Conservation (phyloP, 2,113 vertebrate species). For the Marcusenius ussheri region DNA sequence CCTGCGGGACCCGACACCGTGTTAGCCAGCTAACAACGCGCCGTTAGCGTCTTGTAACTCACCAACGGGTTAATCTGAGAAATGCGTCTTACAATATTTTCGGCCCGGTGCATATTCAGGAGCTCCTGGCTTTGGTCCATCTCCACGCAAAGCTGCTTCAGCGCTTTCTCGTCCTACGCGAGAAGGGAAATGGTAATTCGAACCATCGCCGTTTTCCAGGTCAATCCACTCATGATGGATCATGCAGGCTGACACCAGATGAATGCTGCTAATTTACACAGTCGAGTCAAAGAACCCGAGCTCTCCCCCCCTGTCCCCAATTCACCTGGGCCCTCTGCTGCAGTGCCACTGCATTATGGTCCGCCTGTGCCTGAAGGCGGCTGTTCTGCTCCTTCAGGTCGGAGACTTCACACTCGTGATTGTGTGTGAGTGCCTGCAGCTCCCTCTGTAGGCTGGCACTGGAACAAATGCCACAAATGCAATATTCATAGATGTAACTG, state of each 20-base stretch:
- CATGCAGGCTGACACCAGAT: not conserved
- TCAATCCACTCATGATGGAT: not conserved
- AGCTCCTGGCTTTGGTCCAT: slow-evolving; percentile 48
- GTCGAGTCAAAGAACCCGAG: not conserved
- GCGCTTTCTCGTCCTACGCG: slow-evolving; percentile 51
- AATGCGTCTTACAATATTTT: slow-evolving; percentile 47
- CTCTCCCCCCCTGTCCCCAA: not conserved
- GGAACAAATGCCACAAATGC: not conserved
- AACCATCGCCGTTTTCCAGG: not conserved
- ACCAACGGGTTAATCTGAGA: not conserved
- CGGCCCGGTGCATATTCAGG: slow-evolving; percentile 46
- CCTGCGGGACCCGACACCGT: slow-evolving; percentile 34
- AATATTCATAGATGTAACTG: not conserved
- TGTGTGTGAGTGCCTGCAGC: slow-evolving; percentile 37
- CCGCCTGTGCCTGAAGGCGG: slow-evolving; percentile 39
- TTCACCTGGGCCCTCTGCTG: slow-evolving; percentile 55
- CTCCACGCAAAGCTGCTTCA: slow-evolving; percentile 46
- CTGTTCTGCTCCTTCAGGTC: slow-evolving; percentile 44
- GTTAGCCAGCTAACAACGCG: not conserved
- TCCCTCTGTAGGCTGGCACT: slow-evolving; percentile 54
- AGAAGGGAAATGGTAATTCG: not conserved
- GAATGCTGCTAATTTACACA: not conserved
- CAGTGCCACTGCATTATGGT: slow-evolving; percentile 45
- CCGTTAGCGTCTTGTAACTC: not conserved
- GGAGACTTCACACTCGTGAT: slow-evolving; percentile 38